A percentile compares a stretch with the other conserved stretches of the same genome.
Conservation (phyloP, 2,797 vertebrate genomes). For the Chrysocyon brachyurus region DNA sequence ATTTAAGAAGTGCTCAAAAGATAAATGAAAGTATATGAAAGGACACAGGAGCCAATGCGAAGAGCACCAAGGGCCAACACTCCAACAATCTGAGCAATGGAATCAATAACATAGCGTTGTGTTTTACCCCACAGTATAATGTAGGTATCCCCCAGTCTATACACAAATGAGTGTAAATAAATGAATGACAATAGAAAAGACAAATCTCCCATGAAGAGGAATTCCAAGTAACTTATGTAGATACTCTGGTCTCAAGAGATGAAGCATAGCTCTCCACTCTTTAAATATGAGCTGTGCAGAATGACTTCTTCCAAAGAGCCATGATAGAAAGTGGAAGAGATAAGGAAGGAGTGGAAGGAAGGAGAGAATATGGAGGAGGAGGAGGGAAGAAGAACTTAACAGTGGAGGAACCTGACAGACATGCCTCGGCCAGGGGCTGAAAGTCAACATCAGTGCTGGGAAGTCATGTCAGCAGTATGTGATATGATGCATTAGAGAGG, state of each 20-base stretch:
- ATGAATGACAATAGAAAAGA: neutral
- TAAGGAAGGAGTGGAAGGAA: neutral
- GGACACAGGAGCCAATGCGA: too few relatives aligned
- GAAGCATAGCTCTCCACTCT: neutral
- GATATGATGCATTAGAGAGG: fast-evolving
- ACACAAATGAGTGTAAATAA: too few relatives aligned
- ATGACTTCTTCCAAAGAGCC: too few relatives aligned
- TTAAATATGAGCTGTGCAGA: neutral
- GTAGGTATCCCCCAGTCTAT: fast-evolving
- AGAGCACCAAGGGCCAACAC: neutral
- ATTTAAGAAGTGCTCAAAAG: neutral
- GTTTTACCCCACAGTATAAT: neutral
- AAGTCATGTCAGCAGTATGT: fast-evolving
- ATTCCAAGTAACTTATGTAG: neutral
- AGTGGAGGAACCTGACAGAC: neutral
- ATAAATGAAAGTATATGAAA: neutral
- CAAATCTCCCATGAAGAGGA: neutral
- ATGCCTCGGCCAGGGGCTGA: fast-evolving
- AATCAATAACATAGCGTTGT: fast-evolving
- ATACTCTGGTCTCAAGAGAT: neutral
- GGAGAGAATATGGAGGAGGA: neutral
- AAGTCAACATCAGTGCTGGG: fast-evolving
- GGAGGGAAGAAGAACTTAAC: neutral
- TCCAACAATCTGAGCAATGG: neutral
- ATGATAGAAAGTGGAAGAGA: fast-evolving